Evolutionary conservation across 2,888 invertebrate genomes (phyloP).

Genomic region (Brachylomia viminalis): DNA sequence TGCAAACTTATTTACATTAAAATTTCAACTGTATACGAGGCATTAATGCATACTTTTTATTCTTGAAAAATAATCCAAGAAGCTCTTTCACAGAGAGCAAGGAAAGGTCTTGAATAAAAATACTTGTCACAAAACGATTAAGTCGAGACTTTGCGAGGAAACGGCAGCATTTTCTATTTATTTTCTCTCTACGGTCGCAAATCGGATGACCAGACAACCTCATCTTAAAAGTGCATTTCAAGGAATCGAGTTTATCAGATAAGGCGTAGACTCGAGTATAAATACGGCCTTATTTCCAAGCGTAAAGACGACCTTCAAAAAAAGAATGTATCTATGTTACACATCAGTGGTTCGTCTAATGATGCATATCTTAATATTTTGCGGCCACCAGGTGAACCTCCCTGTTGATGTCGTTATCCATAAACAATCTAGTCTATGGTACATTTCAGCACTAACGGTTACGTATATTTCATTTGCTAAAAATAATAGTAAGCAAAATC

Average conservation of each 20-base stretch:
- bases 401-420: background rate
- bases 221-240: slow-evolving; percentile 15
- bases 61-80: slow-evolving; percentile 1
- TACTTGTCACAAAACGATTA: slow-evolving; percentile 24
- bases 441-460: background rate
- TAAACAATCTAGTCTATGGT: background rate
- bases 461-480: background rate
- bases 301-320: background rate
- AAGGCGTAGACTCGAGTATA: background rate
- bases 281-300: background rate
- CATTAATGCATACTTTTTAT: slow-evolving; percentile 4
- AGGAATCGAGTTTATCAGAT: slow-evolving; percentile 7
- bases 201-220: slow-evolving; percentile 19
- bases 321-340: too few species aligned
- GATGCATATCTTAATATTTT: background rate
- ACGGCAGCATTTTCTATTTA: background rate
- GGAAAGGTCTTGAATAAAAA: slow-evolving; percentile 5
- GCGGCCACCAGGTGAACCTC: background rate
- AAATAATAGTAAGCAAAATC: slow-evolving; percentile 21
- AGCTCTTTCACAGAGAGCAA: too few species aligned
- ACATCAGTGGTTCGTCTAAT: background rate
- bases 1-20: slow-evolving; percentile 43
- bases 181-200: slow-evolving; percentile 13
- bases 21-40: background rate
- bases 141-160: background rate